A percentile compares a stretch with the other conserved stretches of the same genome.
Evolutionary conservation across 23 tunicate species (phyloP).

Genomic region (Halocynthia roretzi): DNA sequence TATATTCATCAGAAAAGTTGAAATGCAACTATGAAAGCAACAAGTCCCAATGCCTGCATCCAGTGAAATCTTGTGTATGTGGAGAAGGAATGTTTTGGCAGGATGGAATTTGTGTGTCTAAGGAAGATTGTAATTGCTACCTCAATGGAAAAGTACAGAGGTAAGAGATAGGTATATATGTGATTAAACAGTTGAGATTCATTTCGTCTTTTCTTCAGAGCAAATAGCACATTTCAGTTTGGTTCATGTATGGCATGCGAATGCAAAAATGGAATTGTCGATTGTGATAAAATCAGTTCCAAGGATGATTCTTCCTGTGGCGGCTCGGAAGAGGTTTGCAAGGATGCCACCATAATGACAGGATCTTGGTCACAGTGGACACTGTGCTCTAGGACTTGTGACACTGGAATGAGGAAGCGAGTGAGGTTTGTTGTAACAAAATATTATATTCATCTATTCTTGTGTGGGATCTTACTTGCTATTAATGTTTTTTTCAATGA

Average conservation of each 20-base stretch:
- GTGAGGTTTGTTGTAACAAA: neutral
- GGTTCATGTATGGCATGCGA: conserved; percentile 36
- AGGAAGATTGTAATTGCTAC: conserved; percentile 44
- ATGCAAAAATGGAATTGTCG: conserved; percentile 27
- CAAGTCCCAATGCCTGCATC: conserved; percentile 9
- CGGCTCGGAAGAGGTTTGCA: neutral
- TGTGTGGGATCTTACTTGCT: no score
- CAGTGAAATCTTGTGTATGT: conserved; percentile 18
- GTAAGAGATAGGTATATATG: conserved; percentile 2
- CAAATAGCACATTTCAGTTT: conserved; percentile 12
- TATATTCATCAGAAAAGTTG: neutral
- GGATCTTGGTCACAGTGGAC: conserved; percentile 13
- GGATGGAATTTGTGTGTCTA: conserved; percentile 52
- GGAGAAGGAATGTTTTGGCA: conserved; percentile 27
- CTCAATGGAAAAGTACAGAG: conserved; percentile 26
- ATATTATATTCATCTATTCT: no score
- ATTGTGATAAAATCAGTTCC: conserved; percentile 5
- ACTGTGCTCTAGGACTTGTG: neutral
- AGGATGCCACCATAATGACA: neutral
- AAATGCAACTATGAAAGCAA: neutral
- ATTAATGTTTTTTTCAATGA: neutral
- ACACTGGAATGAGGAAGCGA: neutral
- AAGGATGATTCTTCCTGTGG: conserved; percentile 9
- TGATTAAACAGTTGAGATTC: neutral
- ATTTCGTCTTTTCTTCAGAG: neutral